Evolutionary conservation across 2,888 invertebrate genomes (phyloP).

Genomic region (Octodonta nipae): DNA sequence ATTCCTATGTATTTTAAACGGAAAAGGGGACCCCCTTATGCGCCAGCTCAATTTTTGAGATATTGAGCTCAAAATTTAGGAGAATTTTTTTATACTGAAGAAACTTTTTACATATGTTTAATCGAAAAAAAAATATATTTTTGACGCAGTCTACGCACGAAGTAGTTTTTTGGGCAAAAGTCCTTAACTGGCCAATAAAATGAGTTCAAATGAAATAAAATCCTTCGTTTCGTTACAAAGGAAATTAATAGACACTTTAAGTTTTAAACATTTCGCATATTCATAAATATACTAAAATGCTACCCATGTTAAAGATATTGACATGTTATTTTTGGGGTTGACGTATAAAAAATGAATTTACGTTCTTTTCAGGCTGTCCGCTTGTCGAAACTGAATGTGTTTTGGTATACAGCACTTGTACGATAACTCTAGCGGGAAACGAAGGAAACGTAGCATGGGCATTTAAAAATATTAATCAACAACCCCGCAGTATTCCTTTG

Average conservation of each 20-base stretch:
- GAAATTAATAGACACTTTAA: slow-evolving; percentile 50
- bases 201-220: slow-evolving; percentile 49
- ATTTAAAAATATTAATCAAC: slow-evolving; percentile 50
- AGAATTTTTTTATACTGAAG: too few species aligned
- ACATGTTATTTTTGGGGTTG: too few species aligned
- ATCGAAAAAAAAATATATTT: too few species aligned
- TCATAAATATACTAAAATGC: too few species aligned
- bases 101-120: too few species aligned
- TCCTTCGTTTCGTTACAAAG: slow-evolving; percentile 67
- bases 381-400: slow-evolving; percentile 55
- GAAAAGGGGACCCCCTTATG: too few species aligned
- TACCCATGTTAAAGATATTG: too few species aligned
- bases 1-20: too few species aligned
- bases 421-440: slow-evolving; percentile 67
- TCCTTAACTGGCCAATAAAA: slow-evolving; percentile 53
- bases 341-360: too few species aligned
- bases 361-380: slow-evolving; percentile 48
- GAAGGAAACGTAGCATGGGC: slow-evolving; percentile 72
- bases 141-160: too few species aligned
- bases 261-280: slow-evolving; percentile 19
- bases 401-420: slow-evolving; percentile 81
- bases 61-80: too few species aligned
- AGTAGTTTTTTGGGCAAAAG: slow-evolving; percentile 76
- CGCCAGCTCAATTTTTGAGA: too few species aligned
- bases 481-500: slow-evolving; percentile 45